phyloP scores from a whole-genome alignment of 92 coral and sea anemone species.

The Isaurus tuberculatus region DNA sequence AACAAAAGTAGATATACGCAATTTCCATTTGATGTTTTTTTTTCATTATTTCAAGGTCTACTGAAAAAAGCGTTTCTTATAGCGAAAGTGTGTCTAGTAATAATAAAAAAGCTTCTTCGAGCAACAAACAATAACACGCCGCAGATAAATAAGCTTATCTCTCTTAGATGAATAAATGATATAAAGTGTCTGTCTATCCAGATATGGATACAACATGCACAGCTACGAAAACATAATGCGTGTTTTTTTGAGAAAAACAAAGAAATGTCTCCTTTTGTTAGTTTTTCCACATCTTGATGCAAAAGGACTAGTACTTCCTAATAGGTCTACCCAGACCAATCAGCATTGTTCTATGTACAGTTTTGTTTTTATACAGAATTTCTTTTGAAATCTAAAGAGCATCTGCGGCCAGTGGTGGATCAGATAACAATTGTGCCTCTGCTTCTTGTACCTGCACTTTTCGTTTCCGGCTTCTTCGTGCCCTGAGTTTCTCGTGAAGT shows the following conservation, averaged over 20 bases:
- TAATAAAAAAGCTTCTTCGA: too few species aligned
- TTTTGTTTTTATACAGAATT: not conserved
- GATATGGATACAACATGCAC: not conserved
- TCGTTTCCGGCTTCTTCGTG: constrained; percentile 85
- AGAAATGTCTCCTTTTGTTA: not conserved
- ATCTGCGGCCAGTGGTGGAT: constrained; percentile 61
- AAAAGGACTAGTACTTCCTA: too few species aligned
- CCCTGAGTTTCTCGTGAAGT: constrained; percentile 89
- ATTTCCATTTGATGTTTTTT: too few species aligned
- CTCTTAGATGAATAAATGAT: too few species aligned
- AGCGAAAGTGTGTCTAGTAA: too few species aligned
- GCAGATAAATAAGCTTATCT: too few species aligned
- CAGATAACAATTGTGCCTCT: constrained; percentile 69
- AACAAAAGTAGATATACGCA: too few species aligned
- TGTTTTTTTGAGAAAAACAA: not conserved
- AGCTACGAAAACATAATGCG: not conserved
- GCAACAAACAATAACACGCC: too few species aligned
- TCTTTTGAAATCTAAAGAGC: not conserved
- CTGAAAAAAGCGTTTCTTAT: too few species aligned
- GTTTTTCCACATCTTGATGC: not conserved
- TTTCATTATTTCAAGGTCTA: too few species aligned
- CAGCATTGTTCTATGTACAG: not conserved
- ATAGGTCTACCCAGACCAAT: not conserved
- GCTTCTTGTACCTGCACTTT: constrained; percentile 79
- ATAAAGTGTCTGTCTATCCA: not conserved